Percentiles rank a stretch among this genome's conserved stretches.
phyloP scores from a whole-genome alignment of 2,113 vertebrate species.

The Pundamilia nyererei region DNA sequence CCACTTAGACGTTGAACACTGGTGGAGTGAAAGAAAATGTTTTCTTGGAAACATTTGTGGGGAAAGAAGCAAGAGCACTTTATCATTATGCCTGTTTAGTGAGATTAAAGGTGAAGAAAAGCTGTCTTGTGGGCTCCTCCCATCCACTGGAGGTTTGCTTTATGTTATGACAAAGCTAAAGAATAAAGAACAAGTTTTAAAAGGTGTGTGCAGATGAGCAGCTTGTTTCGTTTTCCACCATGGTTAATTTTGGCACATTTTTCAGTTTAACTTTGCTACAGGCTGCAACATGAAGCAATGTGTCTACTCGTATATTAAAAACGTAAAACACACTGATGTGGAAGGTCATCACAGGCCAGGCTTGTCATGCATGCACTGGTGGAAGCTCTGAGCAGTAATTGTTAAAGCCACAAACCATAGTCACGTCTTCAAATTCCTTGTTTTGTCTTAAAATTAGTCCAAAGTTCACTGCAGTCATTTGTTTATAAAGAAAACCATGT shows the following conservation, averaged over 20 bases:
- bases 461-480: background rate
- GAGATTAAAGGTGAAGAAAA: background rate
- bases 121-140: background rate
- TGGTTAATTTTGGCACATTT: background rate
- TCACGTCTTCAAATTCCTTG: background rate
- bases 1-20: background rate
- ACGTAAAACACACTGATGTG: background rate
- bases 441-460: background rate
- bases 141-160: background rate
- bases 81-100: background rate
- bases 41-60: background rate
- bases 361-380: background rate
- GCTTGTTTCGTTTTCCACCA: background rate
- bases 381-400: background rate
- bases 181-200: background rate
- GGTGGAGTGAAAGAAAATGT: background rate
- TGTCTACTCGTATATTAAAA: background rate
- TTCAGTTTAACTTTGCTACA: background rate
- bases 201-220: background rate
- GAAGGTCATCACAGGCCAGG: background rate
- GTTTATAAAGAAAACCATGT: background rate
- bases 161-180: background rate
- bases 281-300: fast-evolving
- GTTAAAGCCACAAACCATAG: background rate
- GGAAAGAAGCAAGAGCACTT: background rate